Base-by-base conservation (phyloP, 2,888 invertebrate species). In the Netelia virgata region DNA sequence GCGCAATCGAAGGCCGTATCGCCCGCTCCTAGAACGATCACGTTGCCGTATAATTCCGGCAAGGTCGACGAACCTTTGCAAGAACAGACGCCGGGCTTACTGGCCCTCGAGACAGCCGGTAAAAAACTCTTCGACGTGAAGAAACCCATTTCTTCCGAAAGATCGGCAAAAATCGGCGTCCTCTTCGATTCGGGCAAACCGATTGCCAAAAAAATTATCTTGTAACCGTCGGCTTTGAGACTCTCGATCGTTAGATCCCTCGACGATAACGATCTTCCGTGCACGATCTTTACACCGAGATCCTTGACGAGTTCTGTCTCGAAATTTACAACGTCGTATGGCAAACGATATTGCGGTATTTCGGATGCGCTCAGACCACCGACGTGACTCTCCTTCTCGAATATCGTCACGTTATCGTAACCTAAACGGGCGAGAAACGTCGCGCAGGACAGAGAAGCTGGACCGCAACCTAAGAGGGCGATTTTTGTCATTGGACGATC, bases 1-100 rank as follows among this genome's bases (percentile, higher is more conserved):
- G 99, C 99, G 93, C 99, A 99, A 94, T 99, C 99, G 93, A 99
- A 99, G 0, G 99, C 99, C 0, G 99, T 99, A 93, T 99, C 99
- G 0, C 99, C 99, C 0, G 99, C 98, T 0, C 99, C 99, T 53
- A 99, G 94, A 0, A 99, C 99, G 81, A 99, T 96, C 0, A 97
- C 97, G 88, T 96, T 97, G 0, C 99, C 99, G 87, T 95, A 94
- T 8, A 99, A 93, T 64, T 95, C 93, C 0, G 99, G 99, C 59
- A 99, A 94, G 10, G 9, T 70, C 61, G 91, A 86, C 20, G 90
- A 87, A 1, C 94, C 92, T 11, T 92, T 91, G 0, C 96, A 93
- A 1, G 95, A 95, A 92, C 99, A 99, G 90, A 91, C 93, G 95
- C 97, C 98, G 90, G 96, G 96, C 94, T 99, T 99, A 92, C 98